phyloP scores from a whole-genome alignment of 2,888 invertebrate genomes.

The Lepidochrysops patricia region DNA sequence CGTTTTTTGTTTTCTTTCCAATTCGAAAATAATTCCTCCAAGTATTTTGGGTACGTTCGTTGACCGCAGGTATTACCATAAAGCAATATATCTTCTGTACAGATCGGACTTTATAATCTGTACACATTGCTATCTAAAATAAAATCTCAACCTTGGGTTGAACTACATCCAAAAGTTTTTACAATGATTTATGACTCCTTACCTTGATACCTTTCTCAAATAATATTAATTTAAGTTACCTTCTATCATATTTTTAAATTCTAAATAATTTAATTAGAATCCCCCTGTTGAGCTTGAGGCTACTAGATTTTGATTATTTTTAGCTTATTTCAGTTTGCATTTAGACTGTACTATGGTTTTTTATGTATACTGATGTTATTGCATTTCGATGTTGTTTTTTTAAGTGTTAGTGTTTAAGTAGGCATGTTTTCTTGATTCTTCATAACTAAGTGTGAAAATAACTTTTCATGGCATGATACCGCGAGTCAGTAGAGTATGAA shows the following conservation, averaged over 20 bases:
- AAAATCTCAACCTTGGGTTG: not conserved
- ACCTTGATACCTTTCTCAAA: not conserved
- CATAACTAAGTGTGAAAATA: constrained; percentile 6
- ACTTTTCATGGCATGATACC: constrained; percentile 10
- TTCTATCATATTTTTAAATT: too few relatives aligned
- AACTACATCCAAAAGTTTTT: not conserved
- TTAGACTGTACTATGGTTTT: not conserved
- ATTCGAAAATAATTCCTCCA: not conserved
- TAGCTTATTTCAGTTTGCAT: not conserved
- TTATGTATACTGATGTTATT: not conserved
- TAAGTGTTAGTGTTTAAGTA: not conserved
- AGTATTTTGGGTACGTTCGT: not conserved
- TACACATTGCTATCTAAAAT: not conserved
- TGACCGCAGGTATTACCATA: not conserved
- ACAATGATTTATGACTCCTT: not conserved
- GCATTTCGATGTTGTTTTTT: constrained; percentile 8
- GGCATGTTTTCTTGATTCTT: not conserved
- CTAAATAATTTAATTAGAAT: not conserved
- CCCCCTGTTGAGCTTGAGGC: not conserved
- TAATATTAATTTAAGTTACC: not conserved
- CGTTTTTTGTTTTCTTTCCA: not conserved
- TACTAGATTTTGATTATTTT: not conserved
- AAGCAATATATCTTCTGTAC: not conserved
- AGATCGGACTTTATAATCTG: not conserved
- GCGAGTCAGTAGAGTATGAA: not conserved